phyloP scores from a whole-genome alignment of 2,888 invertebrate genomes.

The Synergus umbraculus region DNA sequence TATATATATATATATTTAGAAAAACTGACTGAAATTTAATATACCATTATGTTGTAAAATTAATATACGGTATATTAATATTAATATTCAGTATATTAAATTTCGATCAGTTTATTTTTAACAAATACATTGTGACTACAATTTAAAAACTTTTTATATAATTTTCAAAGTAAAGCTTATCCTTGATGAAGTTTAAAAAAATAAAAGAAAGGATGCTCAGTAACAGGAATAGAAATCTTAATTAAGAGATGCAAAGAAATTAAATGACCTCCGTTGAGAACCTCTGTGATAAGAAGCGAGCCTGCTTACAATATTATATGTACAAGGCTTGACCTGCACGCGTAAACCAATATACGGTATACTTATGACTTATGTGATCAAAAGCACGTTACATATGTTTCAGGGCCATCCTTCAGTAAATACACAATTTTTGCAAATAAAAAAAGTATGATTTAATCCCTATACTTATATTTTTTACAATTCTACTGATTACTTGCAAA shows the following conservation, averaged over 20 bases:
- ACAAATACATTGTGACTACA: background rate
- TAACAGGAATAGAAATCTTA: background rate
- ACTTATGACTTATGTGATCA: constrained; percentile 23
- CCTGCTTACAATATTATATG: constrained; percentile 36
- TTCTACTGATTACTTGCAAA: background rate
- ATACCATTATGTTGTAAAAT: too few species aligned
- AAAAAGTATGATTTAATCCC: background rate
- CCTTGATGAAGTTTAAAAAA: background rate
- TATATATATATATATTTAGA: too few species aligned
- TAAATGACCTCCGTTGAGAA: constrained; percentile 34
- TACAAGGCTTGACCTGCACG: constrained; percentile 30
- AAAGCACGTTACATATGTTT: constrained; percentile 4
- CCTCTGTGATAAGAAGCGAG: constrained; percentile 23
- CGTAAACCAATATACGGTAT: constrained; percentile 1
- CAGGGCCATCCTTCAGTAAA: constrained; percentile 1
- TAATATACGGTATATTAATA: too few species aligned
- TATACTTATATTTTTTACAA: background rate
- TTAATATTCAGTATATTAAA: too few species aligned
- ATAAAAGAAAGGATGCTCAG: background rate
- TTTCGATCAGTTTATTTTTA: too few species aligned
- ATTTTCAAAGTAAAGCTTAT: too few species aligned
- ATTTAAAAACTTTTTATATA: too few species aligned
- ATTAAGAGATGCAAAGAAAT: background rate
- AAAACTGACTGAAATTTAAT: too few species aligned
- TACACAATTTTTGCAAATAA: background rate